These are phyloP conservation scores for Procambarus virginalis DNA, from an alignment of 1,140 invertebrate genomes.

Conservation along the genomic window DNA sequence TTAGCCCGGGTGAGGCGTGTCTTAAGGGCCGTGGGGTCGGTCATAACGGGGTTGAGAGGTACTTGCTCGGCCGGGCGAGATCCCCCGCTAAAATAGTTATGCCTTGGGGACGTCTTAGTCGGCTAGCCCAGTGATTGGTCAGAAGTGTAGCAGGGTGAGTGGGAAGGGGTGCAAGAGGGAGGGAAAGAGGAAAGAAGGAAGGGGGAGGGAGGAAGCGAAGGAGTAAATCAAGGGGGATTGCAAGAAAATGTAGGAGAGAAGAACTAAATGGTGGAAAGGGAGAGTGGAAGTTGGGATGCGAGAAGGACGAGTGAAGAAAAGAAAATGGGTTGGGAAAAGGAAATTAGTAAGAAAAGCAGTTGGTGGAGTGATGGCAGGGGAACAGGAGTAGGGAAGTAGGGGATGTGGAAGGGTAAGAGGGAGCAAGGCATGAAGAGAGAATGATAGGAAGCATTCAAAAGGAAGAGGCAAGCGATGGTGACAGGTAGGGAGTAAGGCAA, in stretches of 20 bases:
- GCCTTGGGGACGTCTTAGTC: neutral
- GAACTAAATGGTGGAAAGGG: neutral
- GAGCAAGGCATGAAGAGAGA: too few species aligned
- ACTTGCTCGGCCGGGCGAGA: neutral
- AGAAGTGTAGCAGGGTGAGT: neutral
- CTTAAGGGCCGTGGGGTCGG: neutral
- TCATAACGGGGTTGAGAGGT: neutral
- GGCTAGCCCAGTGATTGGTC: neutral
- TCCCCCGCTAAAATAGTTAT: conserved; percentile 2
- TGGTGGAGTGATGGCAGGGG: neutral
- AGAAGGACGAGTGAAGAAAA: neutral
- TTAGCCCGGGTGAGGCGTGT: neutral
- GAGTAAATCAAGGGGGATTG: neutral
- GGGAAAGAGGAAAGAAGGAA: neutral
- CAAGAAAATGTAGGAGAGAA: neutral
- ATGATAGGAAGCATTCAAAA: too few species aligned
- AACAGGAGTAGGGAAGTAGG: neutral
- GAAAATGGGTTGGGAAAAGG: neutral
- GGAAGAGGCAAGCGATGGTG: too few species aligned
- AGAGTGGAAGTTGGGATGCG: neutral
- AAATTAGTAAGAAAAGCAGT: neutral
- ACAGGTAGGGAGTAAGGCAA: too few species aligned
- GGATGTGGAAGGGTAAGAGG: too few species aligned
- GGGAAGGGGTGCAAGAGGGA: neutral
- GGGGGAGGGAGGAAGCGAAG: neutral